Conservation (phyloP, 2,797 vertebrate species). For the Pampus argenteus region DNA sequence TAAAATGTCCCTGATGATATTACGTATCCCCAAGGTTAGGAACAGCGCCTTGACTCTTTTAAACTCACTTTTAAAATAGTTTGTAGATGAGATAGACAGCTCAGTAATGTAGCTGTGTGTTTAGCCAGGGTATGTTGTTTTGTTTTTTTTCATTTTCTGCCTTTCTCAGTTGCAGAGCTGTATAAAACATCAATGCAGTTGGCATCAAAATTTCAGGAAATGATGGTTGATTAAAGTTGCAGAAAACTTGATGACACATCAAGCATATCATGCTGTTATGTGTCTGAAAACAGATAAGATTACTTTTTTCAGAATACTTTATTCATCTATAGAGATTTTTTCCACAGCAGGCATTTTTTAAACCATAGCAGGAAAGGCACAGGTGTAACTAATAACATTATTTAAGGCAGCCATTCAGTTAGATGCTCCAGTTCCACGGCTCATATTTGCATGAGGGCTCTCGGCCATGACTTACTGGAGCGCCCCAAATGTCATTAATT, state of each 20-base stretch:
- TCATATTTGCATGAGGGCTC: constrained; percentile 11
- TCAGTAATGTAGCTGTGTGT: constrained; percentile 5
- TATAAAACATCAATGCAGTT: constrained; percentile 14
- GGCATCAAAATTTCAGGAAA: constrained; percentile 17
- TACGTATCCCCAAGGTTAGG: constrained; percentile 27
- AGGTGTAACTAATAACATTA: constrained; percentile 18
- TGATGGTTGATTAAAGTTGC: constrained; percentile 21
- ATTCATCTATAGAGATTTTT: background rate
- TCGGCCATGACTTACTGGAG: constrained; percentile 11
- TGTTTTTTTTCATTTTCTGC: constrained; percentile 25
- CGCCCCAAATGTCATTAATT: constrained; percentile 18
- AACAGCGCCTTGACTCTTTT: constrained; percentile 30
- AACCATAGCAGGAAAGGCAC: background rate
- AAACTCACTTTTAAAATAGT: constrained; percentile 37
- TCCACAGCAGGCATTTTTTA: constrained; percentile 1
- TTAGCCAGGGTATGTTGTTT: constrained; percentile 20
- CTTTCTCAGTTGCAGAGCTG: constrained; percentile 16
- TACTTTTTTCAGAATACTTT: background rate
- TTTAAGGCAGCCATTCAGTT: constrained; percentile 24
- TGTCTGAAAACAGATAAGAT: background rate
- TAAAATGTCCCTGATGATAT: constrained; percentile 40
- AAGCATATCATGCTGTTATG: background rate
- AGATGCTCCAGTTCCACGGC: constrained; percentile 7
- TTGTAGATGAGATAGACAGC: constrained; percentile 16
- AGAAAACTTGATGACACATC: constrained; percentile 20